Conservation (phyloP, 2,888 invertebrate genomes). For the Nudaria mundana region DNA sequence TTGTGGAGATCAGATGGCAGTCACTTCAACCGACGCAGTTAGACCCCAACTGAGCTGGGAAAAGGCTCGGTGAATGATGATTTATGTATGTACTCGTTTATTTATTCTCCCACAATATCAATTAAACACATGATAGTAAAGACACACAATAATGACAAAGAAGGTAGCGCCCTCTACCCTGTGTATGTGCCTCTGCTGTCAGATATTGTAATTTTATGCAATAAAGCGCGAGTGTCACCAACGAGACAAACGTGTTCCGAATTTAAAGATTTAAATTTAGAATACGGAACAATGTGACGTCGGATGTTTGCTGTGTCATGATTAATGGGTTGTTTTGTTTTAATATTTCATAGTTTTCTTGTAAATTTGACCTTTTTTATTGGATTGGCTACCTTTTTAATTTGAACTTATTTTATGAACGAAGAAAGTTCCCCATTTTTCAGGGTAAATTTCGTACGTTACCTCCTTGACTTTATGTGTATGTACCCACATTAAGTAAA, state of each 20-base stretch:
- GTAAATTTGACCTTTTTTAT: neutral
- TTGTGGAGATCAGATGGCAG: no score
- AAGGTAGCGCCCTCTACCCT: slow-evolving; percentile 26
- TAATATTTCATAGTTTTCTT: neutral
- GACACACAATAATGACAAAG: slow-evolving; percentile 22
- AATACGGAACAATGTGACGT: slow-evolving; percentile 32
- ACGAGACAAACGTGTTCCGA: slow-evolving; percentile 61
- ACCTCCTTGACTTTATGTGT: no score
- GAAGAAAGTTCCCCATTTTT: no score
- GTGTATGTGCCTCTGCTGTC: no score
- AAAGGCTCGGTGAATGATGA: no score
- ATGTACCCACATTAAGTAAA: no score
- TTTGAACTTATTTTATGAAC: no score
- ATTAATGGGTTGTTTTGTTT: neutral
- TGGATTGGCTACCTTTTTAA: no score
- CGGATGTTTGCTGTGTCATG: slow-evolving; percentile 9
- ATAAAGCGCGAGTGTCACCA: slow-evolving; percentile 50
- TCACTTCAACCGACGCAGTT: no score
- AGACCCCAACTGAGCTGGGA: no score
- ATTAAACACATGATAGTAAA: slow-evolving; percentile 28
- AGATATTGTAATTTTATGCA: slow-evolving; percentile 73
- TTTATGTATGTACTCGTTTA: no score
- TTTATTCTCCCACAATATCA: slow-evolving; percentile 6
- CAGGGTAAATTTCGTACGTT: no score
- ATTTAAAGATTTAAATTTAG: slow-evolving; percentile 62